phyloP scores from a whole-genome alignment of 2,113 vertebrate genomes.

The Alosa alosa region DNA sequence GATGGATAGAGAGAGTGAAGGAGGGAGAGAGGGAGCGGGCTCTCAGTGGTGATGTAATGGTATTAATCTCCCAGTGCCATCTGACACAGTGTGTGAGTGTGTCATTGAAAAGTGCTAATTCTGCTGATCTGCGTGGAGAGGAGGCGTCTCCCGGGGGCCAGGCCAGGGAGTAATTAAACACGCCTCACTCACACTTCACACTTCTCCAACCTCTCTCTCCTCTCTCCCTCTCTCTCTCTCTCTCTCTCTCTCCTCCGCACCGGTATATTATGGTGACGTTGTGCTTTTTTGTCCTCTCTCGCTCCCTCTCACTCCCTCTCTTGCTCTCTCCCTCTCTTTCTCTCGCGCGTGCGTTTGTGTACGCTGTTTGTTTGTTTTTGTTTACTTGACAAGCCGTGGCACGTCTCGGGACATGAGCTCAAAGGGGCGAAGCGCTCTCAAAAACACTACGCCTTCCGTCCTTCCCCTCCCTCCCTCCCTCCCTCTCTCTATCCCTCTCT shows the following conservation, averaged over 20 bases:
- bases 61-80: slow-evolving; percentile 69
- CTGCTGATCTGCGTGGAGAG: slow-evolving; percentile 67
- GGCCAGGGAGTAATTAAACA: slow-evolving; percentile 66
- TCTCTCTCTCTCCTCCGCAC: too few species aligned
- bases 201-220: too few species aligned
- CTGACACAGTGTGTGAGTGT: slow-evolving; percentile 64
- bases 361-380: slow-evolving; percentile 52
- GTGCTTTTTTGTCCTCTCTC: slow-evolving; percentile 16
- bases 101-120: slow-evolving; percentile 69
- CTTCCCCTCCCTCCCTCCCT: slow-evolving; percentile 41
- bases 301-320: slow-evolving; percentile 38
- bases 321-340: slow-evolving; percentile 34
- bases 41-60: slow-evolving; percentile 67
- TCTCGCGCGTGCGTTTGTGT: slow-evolving; percentile 29
- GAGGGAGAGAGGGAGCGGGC: slow-evolving; percentile 38
- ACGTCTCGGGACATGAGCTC: slow-evolving; percentile 41
- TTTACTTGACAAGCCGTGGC: slow-evolving; percentile 45
- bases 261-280: too few species aligned
- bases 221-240: background rate
- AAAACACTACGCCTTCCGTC: slow-evolving; percentile 26
- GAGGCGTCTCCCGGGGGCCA: slow-evolving; percentile 60
- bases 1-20: background rate
- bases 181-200: slow-evolving; percentile 35
- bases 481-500: slow-evolving; percentile 42
- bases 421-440: background rate